Base-by-base conservation (phyloP, 2,797 vertebrate species). In the Muscicapa comitata region DNA sequence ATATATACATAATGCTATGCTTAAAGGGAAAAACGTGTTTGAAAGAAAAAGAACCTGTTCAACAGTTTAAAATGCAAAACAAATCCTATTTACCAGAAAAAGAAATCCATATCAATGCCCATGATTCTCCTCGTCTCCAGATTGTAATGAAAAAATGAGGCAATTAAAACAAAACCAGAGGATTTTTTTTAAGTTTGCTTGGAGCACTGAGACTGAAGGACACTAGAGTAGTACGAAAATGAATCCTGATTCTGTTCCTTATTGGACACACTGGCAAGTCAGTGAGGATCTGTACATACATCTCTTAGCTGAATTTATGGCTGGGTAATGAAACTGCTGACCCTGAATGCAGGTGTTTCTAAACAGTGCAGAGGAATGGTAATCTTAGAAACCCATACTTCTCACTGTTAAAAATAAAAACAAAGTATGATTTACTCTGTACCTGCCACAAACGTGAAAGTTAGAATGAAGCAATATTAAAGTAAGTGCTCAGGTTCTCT, bases 51-150 rank as follows among this genome's bases (percentile, higher is more conserved):
- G 33, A 20, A 5, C 61, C 54, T 53, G n/a, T 63, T 75, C 62
- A 83, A 94, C 66, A 92, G 68, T 81, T 81, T 89, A 71, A 95
- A 96, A 94, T 70, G 59, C 75, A 95, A 90, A 95, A 47, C 86
- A 87, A 96, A 96, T 76, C 91, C 88, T 96, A 84, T 93, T 93
- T 94, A 88, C 37, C 33, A 33, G 40, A 59, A 92, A 95, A 89
- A 84, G 50, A 91, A 93, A 89, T 51, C 59, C n/a, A 3, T 91
- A 67, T 79, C 71, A 88, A 71, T 87, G 58, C 55, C 17, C 86
- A 31, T 68, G 74, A 94, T 93, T 94, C 59, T 95, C 54, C 67
- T 91, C 0, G 29, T 77, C 33, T 91, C 67, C 58, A 94, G 76
- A 94, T 20, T 57, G 40, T 47, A 42, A 93, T 84, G 71, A 63